Conservation (phyloP, 2,797 vertebrate species). For the Enteromius anoplus region DNA sequence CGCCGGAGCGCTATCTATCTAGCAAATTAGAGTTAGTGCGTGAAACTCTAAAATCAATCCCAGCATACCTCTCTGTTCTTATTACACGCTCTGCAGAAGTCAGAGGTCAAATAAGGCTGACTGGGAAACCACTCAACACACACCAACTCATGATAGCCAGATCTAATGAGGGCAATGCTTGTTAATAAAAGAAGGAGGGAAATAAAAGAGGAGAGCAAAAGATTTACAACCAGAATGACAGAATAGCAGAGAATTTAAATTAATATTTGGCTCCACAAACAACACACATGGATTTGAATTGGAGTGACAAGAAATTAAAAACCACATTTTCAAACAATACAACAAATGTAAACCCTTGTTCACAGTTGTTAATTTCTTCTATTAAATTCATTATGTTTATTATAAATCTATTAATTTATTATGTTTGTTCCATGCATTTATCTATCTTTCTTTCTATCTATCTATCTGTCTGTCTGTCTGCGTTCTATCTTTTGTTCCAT, state of each 20-base stretch:
- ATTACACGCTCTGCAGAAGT: slow-evolving; percentile 52
- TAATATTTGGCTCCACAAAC: not conserved
- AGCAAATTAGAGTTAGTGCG: slow-evolving; percentile 50
- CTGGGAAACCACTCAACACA: slow-evolving; percentile 33
- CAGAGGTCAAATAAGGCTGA: slow-evolving; percentile 50
- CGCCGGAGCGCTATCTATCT: slow-evolving; percentile 45
- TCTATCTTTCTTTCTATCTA: not conserved
- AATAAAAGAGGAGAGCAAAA: slow-evolving; percentile 1
- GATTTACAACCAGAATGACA: not conserved
- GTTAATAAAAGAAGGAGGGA: slow-evolving; percentile 6
- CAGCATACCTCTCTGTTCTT: slow-evolving; percentile 49
- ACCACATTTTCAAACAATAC: not conserved
- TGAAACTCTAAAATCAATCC: slow-evolving; percentile 57
- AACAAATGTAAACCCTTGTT: not conserved
- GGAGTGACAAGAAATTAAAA: not conserved
- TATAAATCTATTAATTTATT: not conserved
- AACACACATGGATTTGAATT: not conserved
- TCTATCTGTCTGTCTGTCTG: no score
- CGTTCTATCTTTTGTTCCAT: not conserved
- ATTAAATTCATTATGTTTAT: not conserved
- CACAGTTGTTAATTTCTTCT: not conserved
- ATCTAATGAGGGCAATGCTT: slow-evolving; percentile 39
- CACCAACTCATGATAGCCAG: slow-evolving; percentile 31
- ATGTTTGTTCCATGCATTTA: not conserved
- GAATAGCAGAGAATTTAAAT: not conserved